These are phyloP conservation scores for Cerceris rybyensis DNA, from an alignment of 2,888 invertebrate genomes.

Conservation along the genomic window DNA sequence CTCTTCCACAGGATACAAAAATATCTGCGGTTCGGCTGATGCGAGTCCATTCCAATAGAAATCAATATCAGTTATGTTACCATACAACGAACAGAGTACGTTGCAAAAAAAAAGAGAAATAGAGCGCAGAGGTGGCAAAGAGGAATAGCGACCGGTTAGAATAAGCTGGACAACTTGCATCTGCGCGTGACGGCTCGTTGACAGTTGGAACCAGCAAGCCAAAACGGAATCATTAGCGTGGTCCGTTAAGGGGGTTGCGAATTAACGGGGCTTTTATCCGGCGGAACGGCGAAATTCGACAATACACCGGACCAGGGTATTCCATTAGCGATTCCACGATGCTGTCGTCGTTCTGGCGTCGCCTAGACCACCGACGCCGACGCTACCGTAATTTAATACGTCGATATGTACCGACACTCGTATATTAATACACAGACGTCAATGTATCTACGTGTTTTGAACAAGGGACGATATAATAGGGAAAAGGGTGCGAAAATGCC, in stretches of 20 bases:
- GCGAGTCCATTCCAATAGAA: not conserved
- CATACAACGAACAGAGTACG: not conserved
- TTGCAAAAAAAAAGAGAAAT: constrained; percentile 1
- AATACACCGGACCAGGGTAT: constrained; percentile 74
- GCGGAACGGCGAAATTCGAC: constrained; percentile 70
- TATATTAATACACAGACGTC: constrained; percentile 14
- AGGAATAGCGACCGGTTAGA: constrained; percentile 44
- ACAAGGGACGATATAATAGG: constrained; percentile 24
- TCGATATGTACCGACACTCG: constrained; percentile 23
- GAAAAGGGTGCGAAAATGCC: constrained; percentile 38
- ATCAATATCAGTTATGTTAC: not conserved
- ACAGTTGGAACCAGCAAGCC: constrained; percentile 65
- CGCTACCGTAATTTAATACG: constrained; percentile 68
- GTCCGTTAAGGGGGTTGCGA: constrained; percentile 72
- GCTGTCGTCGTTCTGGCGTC: constrained; percentile 56
- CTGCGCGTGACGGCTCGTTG: constrained; percentile 67
- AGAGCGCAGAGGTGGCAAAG: not conserved
- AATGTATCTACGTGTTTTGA: not conserved
- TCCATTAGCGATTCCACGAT: constrained; percentile 77
- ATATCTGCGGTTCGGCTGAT: not conserved
- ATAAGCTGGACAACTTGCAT: constrained; percentile 61
- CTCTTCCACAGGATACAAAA: not conserved
- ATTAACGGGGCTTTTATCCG: constrained; percentile 74
- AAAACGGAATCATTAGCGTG: constrained; percentile 72
- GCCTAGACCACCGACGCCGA: constrained; percentile 50